Percentiles rank a stretch among this genome's conserved stretches.
Evolutionary conservation across 2,113 vertebrate genomes (phyloP).

Genomic region (Anhinga anhinga): DNA sequence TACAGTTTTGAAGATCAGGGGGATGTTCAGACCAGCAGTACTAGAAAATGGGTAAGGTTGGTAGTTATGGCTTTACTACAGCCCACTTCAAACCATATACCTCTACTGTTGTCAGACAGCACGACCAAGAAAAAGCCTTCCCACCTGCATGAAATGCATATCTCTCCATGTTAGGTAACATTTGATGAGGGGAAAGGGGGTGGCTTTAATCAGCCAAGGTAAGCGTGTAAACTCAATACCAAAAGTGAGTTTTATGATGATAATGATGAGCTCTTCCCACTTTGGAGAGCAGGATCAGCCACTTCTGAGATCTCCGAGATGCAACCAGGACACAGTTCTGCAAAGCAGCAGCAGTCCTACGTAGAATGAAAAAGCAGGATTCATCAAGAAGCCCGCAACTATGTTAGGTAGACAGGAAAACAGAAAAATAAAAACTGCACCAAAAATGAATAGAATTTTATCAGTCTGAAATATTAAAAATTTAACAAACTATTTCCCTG

Average conservation of each 20-base stretch:
- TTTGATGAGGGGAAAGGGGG: not conserved
- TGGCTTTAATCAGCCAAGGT: not conserved
- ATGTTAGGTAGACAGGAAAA: not conserved
- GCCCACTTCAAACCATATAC: not conserved
- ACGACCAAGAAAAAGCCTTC: not conserved
- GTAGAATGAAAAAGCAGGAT: not conserved
- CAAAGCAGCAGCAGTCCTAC: not conserved
- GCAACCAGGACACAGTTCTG: not conserved
- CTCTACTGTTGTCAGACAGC: not conserved
- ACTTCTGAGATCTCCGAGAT: not conserved
- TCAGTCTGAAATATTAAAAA: not conserved
- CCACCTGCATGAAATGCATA: not conserved
- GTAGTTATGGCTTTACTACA: not conserved
- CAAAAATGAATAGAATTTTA: not conserved
- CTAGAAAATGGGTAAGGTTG: not conserved
- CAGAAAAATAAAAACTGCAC: not conserved
- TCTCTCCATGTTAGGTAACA: not conserved
- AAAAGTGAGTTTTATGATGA: not conserved
- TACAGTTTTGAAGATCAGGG: not conserved
- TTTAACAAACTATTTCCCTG: not conserved
- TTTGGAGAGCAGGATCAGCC: not conserved
- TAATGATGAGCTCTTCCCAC: not conserved
- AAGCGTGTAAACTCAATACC: not conserved
- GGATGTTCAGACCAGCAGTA: not conserved
- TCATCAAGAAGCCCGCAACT: not conserved